phyloP scores from a whole-genome alignment of 1,140 invertebrate genomes.

The Philopotamus ludificatus region DNA sequence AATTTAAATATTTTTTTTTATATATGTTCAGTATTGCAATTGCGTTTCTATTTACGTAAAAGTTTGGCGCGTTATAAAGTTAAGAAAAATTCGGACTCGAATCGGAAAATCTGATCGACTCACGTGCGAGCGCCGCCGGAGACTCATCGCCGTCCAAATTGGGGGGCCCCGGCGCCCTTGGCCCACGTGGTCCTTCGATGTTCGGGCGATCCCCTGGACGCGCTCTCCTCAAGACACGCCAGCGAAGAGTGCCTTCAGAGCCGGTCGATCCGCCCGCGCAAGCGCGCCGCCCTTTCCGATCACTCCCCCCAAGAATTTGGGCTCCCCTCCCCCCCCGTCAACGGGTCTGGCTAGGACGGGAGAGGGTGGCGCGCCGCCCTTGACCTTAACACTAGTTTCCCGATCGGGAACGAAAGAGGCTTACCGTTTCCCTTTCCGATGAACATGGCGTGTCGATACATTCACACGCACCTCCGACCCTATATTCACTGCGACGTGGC shows the following conservation, averaged over 20 bases:
- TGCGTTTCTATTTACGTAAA: too few species aligned
- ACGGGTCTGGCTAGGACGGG: too few species aligned
- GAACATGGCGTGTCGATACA: too few species aligned
- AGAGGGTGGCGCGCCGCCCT: not conserved
- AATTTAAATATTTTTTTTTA: too few species aligned
- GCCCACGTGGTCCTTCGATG: not conserved
- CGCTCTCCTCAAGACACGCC: not conserved
- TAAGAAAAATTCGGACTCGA: not conserved
- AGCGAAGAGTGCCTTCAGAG: not conserved
- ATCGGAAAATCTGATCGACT: not conserved
- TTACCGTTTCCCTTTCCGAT: too few species aligned
- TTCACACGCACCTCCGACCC: too few species aligned
- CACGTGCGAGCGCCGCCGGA: not conserved
- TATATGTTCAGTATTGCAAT: too few species aligned
- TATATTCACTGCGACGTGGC: too few species aligned
- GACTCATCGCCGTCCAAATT: not conserved
- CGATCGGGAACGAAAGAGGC: not conserved
- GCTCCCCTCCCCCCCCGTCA: too few species aligned
- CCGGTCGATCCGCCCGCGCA: slow-evolving; percentile 17
- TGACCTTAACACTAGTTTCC: not conserved
- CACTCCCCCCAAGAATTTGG: not conserved
- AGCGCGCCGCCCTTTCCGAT: slow-evolving; percentile 6
- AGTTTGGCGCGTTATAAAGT: too few species aligned
- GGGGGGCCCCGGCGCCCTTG: not conserved
- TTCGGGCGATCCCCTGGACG: not conserved